These are phyloP conservation scores for Phymorhynchus buccinoides DNA, from an alignment of 1,140 invertebrate species.

Conservation along the genomic window DNA sequence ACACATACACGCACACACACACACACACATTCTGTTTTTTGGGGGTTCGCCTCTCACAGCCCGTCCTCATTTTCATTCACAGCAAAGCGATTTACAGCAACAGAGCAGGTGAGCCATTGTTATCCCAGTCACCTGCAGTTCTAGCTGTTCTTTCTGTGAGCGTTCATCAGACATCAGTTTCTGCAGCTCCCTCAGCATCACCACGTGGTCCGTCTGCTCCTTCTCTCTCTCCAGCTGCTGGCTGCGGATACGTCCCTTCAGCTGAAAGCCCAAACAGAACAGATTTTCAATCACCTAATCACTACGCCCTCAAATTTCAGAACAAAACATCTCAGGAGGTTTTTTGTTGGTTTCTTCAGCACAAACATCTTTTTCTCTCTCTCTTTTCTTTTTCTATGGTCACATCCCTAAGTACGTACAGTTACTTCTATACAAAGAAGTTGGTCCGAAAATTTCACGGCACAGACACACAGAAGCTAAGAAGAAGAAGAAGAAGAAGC, in stretches of 20 bases:
- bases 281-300: not conserved
- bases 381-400: not conserved
- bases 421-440: no score
- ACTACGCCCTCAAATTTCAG: not conserved
- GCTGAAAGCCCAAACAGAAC: conserved; percentile 40
- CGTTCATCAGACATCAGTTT: conserved; percentile 79
- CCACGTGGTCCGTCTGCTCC: conserved; percentile 82
- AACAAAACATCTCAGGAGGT: not conserved
- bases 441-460: no score
- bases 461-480: no score
- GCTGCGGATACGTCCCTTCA: conserved; percentile 75
- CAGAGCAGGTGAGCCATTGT: no score
- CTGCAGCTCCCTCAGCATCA: conserved; percentile 82
- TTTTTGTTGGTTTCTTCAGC: not conserved
- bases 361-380: not conserved
- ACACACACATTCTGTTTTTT: no score
- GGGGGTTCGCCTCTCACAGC: no score
- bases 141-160: conserved; percentile 78
- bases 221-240: conserved; percentile 85
- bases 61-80: no score
- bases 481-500: no score
- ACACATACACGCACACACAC: no score
- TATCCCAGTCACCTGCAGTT: conserved; percentile 71
- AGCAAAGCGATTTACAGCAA: no score
- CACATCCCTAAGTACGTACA: no score